Evolutionary conservation across 2,888 invertebrate genomes (phyloP).

Genomic region (Panopea generosa): DNA sequence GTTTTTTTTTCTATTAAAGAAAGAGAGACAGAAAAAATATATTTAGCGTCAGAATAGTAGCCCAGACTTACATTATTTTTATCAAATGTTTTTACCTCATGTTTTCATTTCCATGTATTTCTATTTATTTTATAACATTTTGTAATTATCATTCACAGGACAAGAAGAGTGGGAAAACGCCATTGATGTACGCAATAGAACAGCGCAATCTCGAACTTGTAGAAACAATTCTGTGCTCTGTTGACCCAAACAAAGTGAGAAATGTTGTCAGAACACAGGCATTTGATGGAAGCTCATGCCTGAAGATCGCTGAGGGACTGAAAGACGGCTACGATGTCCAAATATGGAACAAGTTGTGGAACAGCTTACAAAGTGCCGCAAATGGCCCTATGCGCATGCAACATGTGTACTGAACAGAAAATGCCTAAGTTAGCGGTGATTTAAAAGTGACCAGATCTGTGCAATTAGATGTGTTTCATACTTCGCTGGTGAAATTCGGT

Average conservation of each 20-base stretch:
- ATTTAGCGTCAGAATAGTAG: too few species aligned
- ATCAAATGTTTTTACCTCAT: too few species aligned
- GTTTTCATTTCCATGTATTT: too few species aligned
- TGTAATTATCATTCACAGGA: slow-evolving; percentile 72
- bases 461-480: too few species aligned
- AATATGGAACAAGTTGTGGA: slow-evolving; percentile 69
- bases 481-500: too few species aligned
- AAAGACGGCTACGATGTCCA: slow-evolving; percentile 63
- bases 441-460: too few species aligned
- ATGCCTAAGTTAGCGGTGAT: too few species aligned
- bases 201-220: slow-evolving; percentile 71
- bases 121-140: too few species aligned
- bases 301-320: slow-evolving; percentile 75
- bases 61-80: too few species aligned
- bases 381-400: slow-evolving; percentile 20
- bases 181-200: slow-evolving; percentile 80
- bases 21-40: too few species aligned
- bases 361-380: slow-evolving; percentile 61
- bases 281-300: slow-evolving; percentile 76
- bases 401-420: too few species aligned
- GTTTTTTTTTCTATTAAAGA: too few species aligned
- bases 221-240: slow-evolving; percentile 68
- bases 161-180: slow-evolving; percentile 80
- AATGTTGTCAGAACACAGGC: slow-evolving; percentile 74
- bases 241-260: slow-evolving; percentile 70